Base-by-base conservation (phyloP, 2,797 vertebrate genomes). In the Xiphophorus birchmanni region DNA sequence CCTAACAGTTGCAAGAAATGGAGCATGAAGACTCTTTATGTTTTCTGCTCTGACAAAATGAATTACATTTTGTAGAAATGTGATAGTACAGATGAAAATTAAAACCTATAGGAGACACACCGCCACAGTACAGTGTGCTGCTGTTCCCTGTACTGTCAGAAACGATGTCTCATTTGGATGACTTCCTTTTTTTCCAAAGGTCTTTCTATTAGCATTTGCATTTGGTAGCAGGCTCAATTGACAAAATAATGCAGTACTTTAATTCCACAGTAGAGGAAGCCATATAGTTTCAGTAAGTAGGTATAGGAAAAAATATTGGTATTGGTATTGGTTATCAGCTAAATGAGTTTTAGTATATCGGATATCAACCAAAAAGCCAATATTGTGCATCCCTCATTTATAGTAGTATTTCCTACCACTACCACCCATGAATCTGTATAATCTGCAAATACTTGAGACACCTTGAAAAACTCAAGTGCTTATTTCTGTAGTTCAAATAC, bases 1-100 rank as follows among this genome's bases (percentile, higher is more conserved):
- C 73, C 84, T 88, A 87, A 81, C 79, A 76, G 80, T 84, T 83
- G 80, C 76, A 35, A 74, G 47, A 65, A 69, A 79, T 86, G 88
- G 86, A 52, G 54, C 40, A 15, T 74, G 86, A 81, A 87, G 74
- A 81, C 81, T 12, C 35, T 17, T 26, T 23, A 63, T 54, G 12
- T 40, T 73, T 35, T 56, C 47, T 42, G 18, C 52, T 11, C 69
- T 42, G 26, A 63, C 12, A 78, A 56, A n/a, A 75, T 44, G 23
- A 42, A 71, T 18, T 18, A 21, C 32, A 35, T 65, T 35, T 8
- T 65, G 60, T 37, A 65, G 63, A 65, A 65, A 65, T 37, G 4
- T 40, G 18, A 37, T 37, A 9, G 17, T 21, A 21, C 17, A 65
- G 35, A 37, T 15, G 2, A 74, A 76, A 83, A 78, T 26, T 58